Evolutionary conservation across 2,113 vertebrate species (phyloP).

Genomic region (Eulemur rufifrons): DNA sequence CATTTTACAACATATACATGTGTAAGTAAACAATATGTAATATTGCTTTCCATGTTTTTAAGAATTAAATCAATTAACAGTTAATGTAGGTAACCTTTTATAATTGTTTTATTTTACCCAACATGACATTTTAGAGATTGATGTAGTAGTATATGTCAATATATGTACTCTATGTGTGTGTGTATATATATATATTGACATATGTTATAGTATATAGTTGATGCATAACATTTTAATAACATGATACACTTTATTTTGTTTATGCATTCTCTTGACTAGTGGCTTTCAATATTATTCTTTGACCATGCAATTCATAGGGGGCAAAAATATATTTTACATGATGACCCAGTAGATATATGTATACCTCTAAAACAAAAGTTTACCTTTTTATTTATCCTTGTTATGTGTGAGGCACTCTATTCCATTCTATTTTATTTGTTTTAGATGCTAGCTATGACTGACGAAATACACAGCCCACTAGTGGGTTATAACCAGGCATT

Average conservation of each 20-base stretch:
- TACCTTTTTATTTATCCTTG: neutral
- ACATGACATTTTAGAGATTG: neutral
- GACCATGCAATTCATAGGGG: neutral
- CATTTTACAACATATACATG: neutral
- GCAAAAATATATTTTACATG: neutral
- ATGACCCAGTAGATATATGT: neutral
- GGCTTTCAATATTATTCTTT: neutral
- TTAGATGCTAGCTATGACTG: neutral
- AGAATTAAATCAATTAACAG: neutral
- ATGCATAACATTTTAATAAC: neutral
- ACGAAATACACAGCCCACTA: neutral
- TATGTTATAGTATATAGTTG: neutral
- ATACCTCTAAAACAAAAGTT: neutral
- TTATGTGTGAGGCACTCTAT: neutral
- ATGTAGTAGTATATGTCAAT: neutral
- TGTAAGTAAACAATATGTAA: neutral
- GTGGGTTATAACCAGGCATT: neutral
- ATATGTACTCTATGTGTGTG: neutral
- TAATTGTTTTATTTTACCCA: neutral
- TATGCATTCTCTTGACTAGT: neutral
- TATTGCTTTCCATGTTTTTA: neutral
- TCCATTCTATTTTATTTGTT: neutral
- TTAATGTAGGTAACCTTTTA: neutral
- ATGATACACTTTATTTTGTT: neutral
- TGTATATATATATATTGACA: neutral